These are phyloP conservation scores for Papilio gigon DNA, from an alignment of 2,888 invertebrate genomes.

Conservation along the genomic window DNA sequence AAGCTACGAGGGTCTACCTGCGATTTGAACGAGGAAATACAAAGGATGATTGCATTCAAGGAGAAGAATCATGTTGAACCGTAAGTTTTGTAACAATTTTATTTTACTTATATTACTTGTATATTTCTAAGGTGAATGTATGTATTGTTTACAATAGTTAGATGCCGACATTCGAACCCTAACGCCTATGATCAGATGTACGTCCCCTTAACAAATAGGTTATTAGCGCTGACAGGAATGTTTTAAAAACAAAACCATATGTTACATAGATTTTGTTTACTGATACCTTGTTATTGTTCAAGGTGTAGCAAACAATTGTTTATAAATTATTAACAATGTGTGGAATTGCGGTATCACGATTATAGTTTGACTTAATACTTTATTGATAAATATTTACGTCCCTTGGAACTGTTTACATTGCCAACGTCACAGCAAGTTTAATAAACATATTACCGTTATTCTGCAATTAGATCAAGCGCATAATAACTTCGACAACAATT, in stretches of 20 bases:
- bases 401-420: conserved; percentile 12
- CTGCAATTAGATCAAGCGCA: too few relatives aligned
- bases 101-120: too few relatives aligned
- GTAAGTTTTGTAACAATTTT: conserved; percentile 64
- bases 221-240: too few relatives aligned
- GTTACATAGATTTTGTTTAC: conserved; percentile 22
- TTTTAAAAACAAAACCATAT: background rate
- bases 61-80: conserved; percentile 84
- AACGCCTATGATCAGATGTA: too few relatives aligned
- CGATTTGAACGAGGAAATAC: conserved; percentile 84
- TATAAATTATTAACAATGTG: conserved; percentile 27
- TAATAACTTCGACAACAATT: too few relatives aligned
- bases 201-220: too few relatives aligned
- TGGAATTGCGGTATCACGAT: conserved; percentile 24
- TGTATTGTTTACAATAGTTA: too few relatives aligned
- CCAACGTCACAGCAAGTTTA: background rate
- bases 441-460: background rate
- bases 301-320: conserved; percentile 27
- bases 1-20: conserved; percentile 84
- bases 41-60: conserved; percentile 83
- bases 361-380: conserved; percentile 24
- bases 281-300: background rate
- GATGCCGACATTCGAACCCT: too few relatives aligned
- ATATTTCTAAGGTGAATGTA: too few relatives aligned
- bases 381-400: conserved; percentile 27